Evolutionary conservation across 2,797 vertebrate species (phyloP).

Genomic region (Oceanodroma leucorhoa): DNA sequence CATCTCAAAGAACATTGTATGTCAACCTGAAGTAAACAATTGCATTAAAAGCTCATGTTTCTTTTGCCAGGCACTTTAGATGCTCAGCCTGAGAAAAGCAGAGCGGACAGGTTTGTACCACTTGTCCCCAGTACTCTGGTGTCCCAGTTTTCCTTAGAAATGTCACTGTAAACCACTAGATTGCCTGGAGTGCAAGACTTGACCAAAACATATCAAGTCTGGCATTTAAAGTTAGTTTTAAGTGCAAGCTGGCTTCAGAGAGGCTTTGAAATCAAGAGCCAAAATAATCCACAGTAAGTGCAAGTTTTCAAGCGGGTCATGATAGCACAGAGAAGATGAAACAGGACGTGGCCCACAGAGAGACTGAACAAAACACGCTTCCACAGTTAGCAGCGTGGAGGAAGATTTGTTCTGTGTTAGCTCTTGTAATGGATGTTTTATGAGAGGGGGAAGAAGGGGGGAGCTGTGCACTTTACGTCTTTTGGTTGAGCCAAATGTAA

Average conservation of each 20-base stretch:
- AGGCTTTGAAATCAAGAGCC: slow-evolving; percentile 19
- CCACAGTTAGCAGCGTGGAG: not conserved
- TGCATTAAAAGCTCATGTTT: not conserved
- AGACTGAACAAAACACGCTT: not conserved
- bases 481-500: slow-evolving; percentile 64
- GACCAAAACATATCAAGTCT: not conserved
- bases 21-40: not conserved
- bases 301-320: not conserved
- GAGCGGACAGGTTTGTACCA: not conserved
- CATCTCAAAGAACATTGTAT: not conserved
- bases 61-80: slow-evolving; percentile 18
- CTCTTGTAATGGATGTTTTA: slow-evolving; percentile 44
- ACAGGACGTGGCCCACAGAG: not conserved
- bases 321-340: not conserved
- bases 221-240: not conserved
- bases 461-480: slow-evolving; percentile 59
- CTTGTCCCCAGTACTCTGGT: not conserved
- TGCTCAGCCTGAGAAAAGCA: slow-evolving; percentile 15
- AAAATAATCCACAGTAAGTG: not conserved
- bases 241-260: slow-evolving; percentile 1
- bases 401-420: not conserved
- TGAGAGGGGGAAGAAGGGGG: not conserved
- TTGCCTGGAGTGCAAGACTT: not conserved
- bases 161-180: not conserved
- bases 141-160: not conserved